These are phyloP conservation scores for Discoglossus pictus DNA, from an alignment of 2,797 vertebrate genomes.

Conservation along the genomic window DNA sequence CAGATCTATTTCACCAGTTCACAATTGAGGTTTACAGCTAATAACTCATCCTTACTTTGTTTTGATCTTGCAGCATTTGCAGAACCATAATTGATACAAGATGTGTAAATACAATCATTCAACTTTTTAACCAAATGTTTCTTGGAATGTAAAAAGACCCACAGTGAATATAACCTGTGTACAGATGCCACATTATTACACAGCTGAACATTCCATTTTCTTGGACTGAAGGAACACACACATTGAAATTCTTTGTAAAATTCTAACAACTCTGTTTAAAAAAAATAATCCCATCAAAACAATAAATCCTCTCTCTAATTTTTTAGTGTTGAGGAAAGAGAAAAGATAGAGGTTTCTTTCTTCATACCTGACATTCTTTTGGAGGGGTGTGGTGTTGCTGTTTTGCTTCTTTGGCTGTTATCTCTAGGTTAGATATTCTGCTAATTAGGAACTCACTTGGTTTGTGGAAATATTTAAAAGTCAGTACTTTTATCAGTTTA, in stretches of 20 bases:
- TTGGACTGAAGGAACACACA: neutral
- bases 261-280: neutral
- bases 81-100: constrained; percentile 23
- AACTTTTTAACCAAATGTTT: too few species aligned
- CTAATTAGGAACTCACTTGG: constrained; percentile 11
- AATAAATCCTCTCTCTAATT: neutral
- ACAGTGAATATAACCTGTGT: neutral
- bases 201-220: neutral
- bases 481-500: constrained; percentile 5
- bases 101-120: neutral
- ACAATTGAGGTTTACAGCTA: constrained; percentile 24
- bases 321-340: neutral
- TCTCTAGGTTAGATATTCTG: constrained; percentile 6
- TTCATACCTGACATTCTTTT: constrained; percentile 37
- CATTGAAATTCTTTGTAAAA: neutral
- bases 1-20: constrained; percentile 1
- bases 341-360: constrained; percentile 18
- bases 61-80: constrained; percentile 23
- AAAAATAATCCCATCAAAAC: neutral
- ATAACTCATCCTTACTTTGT: constrained; percentile 14
- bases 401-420: constrained; percentile 18
- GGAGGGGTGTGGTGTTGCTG: constrained; percentile 25
- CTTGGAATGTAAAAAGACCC: neutral
- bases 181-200: neutral
- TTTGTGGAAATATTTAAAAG: constrained; percentile 5